Conservation (phyloP, 1,140 invertebrate species). For the Drosophila mayri region DNA sequence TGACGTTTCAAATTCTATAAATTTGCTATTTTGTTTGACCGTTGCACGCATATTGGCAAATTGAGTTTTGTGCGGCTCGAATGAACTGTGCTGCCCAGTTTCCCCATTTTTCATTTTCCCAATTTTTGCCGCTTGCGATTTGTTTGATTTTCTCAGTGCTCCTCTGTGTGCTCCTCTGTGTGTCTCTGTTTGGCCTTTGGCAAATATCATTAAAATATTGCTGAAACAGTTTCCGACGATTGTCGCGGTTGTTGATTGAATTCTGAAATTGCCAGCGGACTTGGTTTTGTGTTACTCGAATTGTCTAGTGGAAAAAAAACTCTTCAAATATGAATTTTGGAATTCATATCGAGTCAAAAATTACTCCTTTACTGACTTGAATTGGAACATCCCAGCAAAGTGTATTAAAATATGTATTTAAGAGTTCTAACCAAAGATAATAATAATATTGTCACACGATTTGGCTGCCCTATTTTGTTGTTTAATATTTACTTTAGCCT, state of each 20-base stretch:
- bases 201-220: conserved; percentile 64
- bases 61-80: conserved; percentile 65
- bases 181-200: conserved; percentile 37
- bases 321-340: not conserved
- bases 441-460: not conserved
- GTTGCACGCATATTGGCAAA: conserved; percentile 65
- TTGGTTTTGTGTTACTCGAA: conserved; percentile 1
- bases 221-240: conserved; percentile 39
- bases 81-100: conserved; percentile 28
- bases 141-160: conserved; percentile 26
- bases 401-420: not conserved
- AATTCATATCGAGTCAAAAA: not conserved
- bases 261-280: conserved; percentile 17
- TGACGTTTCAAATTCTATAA: conserved; percentile 74
- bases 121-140: conserved; percentile 7
- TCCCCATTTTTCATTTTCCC: conserved; percentile 1
- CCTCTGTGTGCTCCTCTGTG: conserved; percentile 10
- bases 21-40: conserved; percentile 77
- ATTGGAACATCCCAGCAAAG: not conserved
- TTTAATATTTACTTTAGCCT: not conserved
- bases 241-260: conserved; percentile 49
- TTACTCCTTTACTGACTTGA: not conserved
- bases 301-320: not conserved
- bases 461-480: conserved; percentile 3
- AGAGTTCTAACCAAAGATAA: not conserved